phyloP scores from a whole-genome alignment of 2,113 vertebrate genomes.

The Anarrhichthys ocellatus region DNA sequence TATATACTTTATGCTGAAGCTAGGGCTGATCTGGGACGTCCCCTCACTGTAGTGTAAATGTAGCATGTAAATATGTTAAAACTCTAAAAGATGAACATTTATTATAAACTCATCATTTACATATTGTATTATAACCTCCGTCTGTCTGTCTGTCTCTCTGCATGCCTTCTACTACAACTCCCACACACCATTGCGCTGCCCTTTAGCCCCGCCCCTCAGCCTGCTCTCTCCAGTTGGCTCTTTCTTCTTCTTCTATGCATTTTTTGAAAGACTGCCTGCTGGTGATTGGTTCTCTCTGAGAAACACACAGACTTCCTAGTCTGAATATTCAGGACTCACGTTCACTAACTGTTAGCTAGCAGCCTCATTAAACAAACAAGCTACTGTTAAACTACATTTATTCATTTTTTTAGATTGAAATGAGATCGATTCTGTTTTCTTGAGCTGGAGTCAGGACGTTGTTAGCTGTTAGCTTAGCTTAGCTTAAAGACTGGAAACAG shows the following conservation, averaged over 20 bases:
- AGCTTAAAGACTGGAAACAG: not conserved
- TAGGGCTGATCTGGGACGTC: no score
- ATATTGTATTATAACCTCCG: no score
- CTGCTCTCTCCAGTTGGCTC: slow-evolving; percentile 34
- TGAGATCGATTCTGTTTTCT: not conserved
- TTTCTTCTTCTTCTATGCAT: slow-evolving; percentile 66
- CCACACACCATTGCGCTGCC: slow-evolving; percentile 20
- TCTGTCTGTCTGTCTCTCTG: not conserved
- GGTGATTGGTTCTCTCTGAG: not conserved
- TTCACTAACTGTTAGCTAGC: no score
- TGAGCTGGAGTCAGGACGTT: not conserved
- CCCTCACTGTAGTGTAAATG: no score
- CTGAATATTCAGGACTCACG: slow-evolving; percentile 25
- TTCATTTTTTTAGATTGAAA: not conserved
- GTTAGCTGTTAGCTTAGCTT: slow-evolving; percentile 10
- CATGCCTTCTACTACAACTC: slow-evolving; percentile 18
- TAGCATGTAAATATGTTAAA: no score
- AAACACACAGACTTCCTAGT: not conserved
- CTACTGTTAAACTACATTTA: not conserved
- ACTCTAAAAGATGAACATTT: no score
- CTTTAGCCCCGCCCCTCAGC: slow-evolving; percentile 55
- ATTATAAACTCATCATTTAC: no score
- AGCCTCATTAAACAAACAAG: not conserved
- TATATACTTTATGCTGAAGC: no score
- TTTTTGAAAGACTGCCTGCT: slow-evolving; percentile 46